Evolutionary conservation across 2,888 invertebrate genomes (phyloP), one percentile per base, ranked within the genome.

Genomic region (Tryphoninae sp.): DNA sequence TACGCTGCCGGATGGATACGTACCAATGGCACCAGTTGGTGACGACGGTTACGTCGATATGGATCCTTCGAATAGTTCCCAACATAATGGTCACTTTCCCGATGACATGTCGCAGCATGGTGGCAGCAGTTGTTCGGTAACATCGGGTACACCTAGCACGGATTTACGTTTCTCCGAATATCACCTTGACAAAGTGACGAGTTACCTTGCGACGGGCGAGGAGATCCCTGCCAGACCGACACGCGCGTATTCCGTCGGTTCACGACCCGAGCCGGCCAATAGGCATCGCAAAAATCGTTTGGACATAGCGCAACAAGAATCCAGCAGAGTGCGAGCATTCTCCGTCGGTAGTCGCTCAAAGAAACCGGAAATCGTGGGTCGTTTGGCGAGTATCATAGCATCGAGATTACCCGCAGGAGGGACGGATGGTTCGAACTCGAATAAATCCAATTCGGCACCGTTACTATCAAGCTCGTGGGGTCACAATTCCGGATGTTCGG

Each of bases 181-280:
- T 92, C 96, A 95, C 85, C 93, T 97, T 67, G 97, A 97, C 88
- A 97, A 97, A 88, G 97, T 97, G 0, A 94, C 94, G 78, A 95
- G 97, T 16, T 96, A 95, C 90, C 94, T 96, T 80, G 93, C 94
- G 8, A 93, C 94, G 0, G 93, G 94, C 51, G 94, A 94, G 84
- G 95, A 95, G 88, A 94, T 94, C 19, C 94, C 95, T 90, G 91
- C 91, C 59, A 93, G 94, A 84, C 96, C 96, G n/a, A 93, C 95
- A 71, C 94, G 97, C 85, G 95, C 97, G 0, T 97, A 97, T 92
- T 97, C 97, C 33, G 96, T 97, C 84, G 97, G 97, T 23, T 97
- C 97, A 74, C 94, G 96, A 85, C 96, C 96, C 2, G 95, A 96
- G 84, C 93, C 94, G 80, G 93, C 93, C 8, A 94, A 94, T 90